Percentiles rank a stretch among this genome's conserved stretches.
phyloP scores from a whole-genome alignment of 1,140 invertebrate species.

The Caenorhabditis briggsae region DNA sequence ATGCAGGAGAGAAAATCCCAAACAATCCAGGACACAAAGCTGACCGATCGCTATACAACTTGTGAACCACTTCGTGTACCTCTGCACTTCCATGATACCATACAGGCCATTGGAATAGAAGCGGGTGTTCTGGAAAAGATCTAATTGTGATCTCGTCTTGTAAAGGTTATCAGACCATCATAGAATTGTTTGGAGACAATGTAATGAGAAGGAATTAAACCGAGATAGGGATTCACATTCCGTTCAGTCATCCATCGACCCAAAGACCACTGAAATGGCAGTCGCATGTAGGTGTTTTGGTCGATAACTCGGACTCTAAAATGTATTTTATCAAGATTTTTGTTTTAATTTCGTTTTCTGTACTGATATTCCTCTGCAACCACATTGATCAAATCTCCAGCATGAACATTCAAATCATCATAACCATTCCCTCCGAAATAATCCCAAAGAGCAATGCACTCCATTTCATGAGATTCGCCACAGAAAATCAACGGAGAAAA shows the following conservation, averaged over 20 bases:
- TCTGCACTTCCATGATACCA: constrained; percentile 35
- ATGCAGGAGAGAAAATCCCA: constrained; percentile 10
- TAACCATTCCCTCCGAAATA: constrained; percentile 53
- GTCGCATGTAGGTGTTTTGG: background rate
- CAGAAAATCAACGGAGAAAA: constrained; percentile 26
- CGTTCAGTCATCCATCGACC: constrained; percentile 7
- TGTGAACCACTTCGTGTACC: constrained; percentile 20
- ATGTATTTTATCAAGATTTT: background rate
- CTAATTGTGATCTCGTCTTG: no score
- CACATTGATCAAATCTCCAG: constrained; percentile 51
- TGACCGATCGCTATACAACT: constrained; percentile 20
- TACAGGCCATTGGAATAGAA: constrained; percentile 26
- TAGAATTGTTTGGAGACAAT: constrained; percentile 29
- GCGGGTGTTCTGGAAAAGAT: constrained; percentile 1
- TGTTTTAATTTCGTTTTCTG: background rate
- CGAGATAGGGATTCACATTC: constrained; percentile 10
- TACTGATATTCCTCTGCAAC: constrained; percentile 60
- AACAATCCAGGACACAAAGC: constrained; percentile 21
- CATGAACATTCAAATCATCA: constrained; percentile 53
- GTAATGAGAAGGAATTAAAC: constrained; percentile 37
- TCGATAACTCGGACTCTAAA: constrained; percentile 24
- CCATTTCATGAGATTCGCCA: constrained; percentile 38
- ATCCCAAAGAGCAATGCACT: constrained; percentile 54
- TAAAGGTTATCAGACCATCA: background rate
- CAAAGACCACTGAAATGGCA: constrained; percentile 30